Percentiles rank a stretch among this genome's conserved stretches.
Evolutionary conservation across 1,140 invertebrate genomes (phyloP).

Genomic region (Riptortus pedestris): DNA sequence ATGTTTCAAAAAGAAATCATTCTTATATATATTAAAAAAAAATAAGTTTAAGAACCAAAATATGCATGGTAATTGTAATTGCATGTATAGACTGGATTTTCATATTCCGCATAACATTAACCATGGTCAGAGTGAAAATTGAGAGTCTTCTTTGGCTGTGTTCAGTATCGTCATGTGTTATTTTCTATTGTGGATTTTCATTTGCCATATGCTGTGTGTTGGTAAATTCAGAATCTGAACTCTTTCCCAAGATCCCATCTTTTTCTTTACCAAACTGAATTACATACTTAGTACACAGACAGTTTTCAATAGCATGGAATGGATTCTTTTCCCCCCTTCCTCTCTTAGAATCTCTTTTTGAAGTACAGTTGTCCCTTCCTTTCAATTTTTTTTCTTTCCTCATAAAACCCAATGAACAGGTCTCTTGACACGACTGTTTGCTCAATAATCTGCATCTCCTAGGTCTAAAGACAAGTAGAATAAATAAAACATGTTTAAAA

Average conservation of each 20-base stretch:
- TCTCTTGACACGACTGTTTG: too few species aligned
- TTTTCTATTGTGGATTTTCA: slow-evolving; percentile 22
- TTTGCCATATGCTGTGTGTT: slow-evolving; percentile 8
- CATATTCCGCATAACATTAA: too few species aligned
- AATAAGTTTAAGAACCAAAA: too few species aligned
- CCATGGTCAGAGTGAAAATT: slow-evolving; percentile 20
- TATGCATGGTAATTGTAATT: too few species aligned
- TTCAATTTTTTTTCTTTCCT: not conserved
- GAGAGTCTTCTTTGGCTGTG: slow-evolving; percentile 23
- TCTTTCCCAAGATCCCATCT: slow-evolving; percentile 16
- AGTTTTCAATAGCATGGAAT: not conserved
- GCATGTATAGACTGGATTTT: too few species aligned
- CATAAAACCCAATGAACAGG: too few species aligned
- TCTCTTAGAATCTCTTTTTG: not conserved
- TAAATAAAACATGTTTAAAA: too few species aligned
- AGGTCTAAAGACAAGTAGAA: too few species aligned
- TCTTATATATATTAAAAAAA: too few species aligned
- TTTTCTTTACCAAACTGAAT: not conserved
- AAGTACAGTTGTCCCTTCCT: not conserved
- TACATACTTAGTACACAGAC: not conserved
- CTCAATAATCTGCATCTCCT: too few species aligned
- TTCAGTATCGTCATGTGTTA: slow-evolving; percentile 24
- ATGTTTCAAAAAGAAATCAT: too few species aligned
- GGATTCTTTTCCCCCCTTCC: not conserved
- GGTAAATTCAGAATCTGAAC: slow-evolving; percentile 23